These are phyloP conservation scores for Dendroctonus ponderosae DNA, from an alignment of 1,140 invertebrate species.

Conservation along the genomic window DNA sequence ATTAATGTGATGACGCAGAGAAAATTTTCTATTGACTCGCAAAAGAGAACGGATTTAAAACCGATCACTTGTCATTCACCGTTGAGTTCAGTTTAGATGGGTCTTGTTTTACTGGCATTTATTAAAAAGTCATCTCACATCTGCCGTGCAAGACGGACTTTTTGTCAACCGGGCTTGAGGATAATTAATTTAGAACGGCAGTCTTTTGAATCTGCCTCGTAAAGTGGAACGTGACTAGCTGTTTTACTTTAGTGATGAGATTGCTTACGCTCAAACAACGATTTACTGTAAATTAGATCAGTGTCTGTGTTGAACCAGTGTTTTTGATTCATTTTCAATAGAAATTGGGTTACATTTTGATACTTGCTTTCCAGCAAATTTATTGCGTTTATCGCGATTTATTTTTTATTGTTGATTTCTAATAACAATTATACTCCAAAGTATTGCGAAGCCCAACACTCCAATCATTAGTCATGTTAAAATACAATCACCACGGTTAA, in stretches of 20 bases:
- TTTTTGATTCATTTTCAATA: no score
- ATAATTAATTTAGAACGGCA: constrained; percentile 13
- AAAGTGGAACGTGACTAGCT: constrained; percentile 10
- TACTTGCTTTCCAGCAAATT: no score
- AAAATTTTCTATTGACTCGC: constrained; percentile 1
- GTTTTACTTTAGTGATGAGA: constrained; percentile 5
- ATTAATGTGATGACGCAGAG: constrained; percentile 3
- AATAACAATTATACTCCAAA: no score
- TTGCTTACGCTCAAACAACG: constrained; percentile 2
- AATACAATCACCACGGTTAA: no score
- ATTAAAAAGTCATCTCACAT: constrained; percentile 10
- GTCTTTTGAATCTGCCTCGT: constrained; percentile 6
- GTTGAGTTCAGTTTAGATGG: not conserved
- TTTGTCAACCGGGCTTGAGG: constrained; percentile 5
- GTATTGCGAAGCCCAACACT: no score
- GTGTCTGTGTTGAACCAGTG: not conserved
- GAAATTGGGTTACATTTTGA: no score
- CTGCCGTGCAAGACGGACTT: constrained; percentile 1
- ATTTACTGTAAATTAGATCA: constrained; percentile 8
- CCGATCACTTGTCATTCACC: constrained; percentile 9
- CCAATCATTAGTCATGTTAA: no score
- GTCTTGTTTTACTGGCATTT: constrained; percentile 4
- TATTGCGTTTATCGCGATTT: no score
- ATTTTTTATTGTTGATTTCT: no score
- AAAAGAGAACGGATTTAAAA: constrained; percentile 8